Base-by-base conservation (phyloP, 1,140 invertebrate species). In the Caerostris extrusa region DNA sequence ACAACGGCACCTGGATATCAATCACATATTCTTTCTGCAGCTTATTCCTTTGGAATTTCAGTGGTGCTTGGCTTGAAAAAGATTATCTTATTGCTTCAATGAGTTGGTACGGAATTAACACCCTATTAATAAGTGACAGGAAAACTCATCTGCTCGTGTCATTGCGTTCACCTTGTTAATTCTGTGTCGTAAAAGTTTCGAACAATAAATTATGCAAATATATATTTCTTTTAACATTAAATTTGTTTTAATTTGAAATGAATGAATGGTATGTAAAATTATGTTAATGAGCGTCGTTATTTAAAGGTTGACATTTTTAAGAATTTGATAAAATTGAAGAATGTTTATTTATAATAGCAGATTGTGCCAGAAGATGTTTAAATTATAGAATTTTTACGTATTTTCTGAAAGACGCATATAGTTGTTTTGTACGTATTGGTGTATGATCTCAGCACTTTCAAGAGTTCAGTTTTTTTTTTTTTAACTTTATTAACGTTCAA, bases 1-100 rank as follows among this genome's bases (percentile, higher is more conserved):
- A 91, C 90, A 91, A 82, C 69, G 19, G 71, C 90, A 91, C 58
- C 90, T 91, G 90, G 90, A 60, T 61, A 91, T 91, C 71, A 91
- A 91, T 91, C 71, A 91, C 57, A 56, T 61, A 5, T 19, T 69
- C 61, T 61, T 50, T 82, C 71, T 34, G 17, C 57, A 81, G 3
- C 14, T 69, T 77, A 64, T 88, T 88, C 58, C 50, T 88, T 55
- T 53, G 53, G 86, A 88, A 55, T 8, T 10, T 10, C 34, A 53
- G 6, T 8, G 34, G n/a, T 34, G 34, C 71, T 53, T 64, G 14
- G 14, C 10, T 7, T 53, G 58, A 64, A 64, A 88, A 88, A 64
- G 61, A 64, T 67, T 17, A 60, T 85, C 50, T 88, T 88, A 88
- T 88, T 88, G 61, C 86, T 88, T 58, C 55, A 88, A 67, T 61